Evolutionary conservation across 1,140 invertebrate genomes (phyloP), one percentile per base, ranked within the genome.

Genomic region (Lycorma delicatula): DNA sequence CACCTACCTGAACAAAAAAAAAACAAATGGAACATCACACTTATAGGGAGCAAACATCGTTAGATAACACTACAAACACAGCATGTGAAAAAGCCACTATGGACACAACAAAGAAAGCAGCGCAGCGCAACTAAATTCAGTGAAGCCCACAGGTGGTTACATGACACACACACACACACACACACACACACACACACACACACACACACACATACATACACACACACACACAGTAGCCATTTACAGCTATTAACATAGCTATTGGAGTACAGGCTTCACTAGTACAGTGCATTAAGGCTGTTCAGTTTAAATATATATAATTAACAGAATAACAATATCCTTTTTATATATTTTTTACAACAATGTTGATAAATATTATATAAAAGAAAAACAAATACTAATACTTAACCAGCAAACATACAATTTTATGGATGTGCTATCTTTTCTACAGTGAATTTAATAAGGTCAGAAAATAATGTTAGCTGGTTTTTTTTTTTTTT

Each of bases 241-340:
- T n/a, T n/a, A n/a, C n/a, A n/a, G n/a, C n/a, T n/a, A n/a, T n/a
- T n/a, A n/a, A n/a, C n/a, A n/a, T n/a, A n/a, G n/a, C n/a, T n/a
- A n/a, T n/a, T n/a, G n/a, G n/a, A n/a, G n/a, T n/a, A n/a, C n/a
- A 28, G 47, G 47, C 56, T 57, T 57, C 29, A 25, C 56, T 47
- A 57, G 34, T 57, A 31, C 12, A 16, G 25, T 48, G n/a, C 28
- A 57, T 57, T 57, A 57, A 57, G 56, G 56, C 56, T 57, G 56
- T 57, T 57, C 54, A 13, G 36, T 27, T 23, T 29, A 34, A 20
- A 16, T 27, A 13, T 18, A 20, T n/a, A 18, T 20, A 4, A 12
- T 31, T 2, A 18, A 38, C 13, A 4, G 22, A 20, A 18, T n/a
- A 38, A 12, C 16, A 4, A 18, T 22, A n/a, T 2, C 1, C 36